A percentile compares a stretch with the other conserved stretches of the same genome.
phyloP scores from a whole-genome alignment of 2,113 vertebrate genomes.

The Panthera uncia region DNA sequence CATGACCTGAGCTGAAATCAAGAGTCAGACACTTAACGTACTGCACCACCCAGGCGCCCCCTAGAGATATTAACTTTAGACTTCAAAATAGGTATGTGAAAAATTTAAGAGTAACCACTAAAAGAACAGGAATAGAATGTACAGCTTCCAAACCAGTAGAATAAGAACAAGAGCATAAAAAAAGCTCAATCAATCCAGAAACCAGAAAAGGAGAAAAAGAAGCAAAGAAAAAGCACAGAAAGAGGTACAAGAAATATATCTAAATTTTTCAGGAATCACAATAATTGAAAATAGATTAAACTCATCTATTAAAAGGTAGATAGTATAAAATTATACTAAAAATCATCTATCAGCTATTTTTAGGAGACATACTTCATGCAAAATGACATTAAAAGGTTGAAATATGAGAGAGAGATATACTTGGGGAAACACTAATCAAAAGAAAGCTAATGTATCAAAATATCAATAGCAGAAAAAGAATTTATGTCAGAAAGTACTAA shows the following conservation, averaged over 20 bases:
- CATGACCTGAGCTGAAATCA: no score
- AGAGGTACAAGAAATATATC: background rate
- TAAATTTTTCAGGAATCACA: conserved; percentile 11
- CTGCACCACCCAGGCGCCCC: no score
- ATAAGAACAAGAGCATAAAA: conserved; percentile 2
- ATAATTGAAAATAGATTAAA: background rate
- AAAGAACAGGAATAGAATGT: conserved; percentile 12
- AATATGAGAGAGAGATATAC: background rate
- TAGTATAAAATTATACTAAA: background rate
- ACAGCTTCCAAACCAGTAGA: conserved; percentile 1
- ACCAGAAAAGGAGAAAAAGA: background rate
- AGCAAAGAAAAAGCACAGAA: conserved; percentile 26
- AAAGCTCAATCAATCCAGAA: background rate
- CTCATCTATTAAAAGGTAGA: background rate
- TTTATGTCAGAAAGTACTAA: background rate
- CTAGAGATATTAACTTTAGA: background rate
- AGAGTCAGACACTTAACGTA: no score
- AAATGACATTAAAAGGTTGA: conserved; percentile 20
- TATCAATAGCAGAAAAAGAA: background rate
- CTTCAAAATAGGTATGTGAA: background rate
- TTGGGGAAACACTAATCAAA: background rate
- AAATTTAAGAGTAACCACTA: background rate
- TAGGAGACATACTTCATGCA: background rate
- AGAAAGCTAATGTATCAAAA: background rate
- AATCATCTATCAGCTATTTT: background rate